A percentile compares a stretch with the other conserved stretches of the same genome.
Evolutionary conservation across 2,888 invertebrate species (phyloP).

Genomic region (Venusia cambrica): DNA sequence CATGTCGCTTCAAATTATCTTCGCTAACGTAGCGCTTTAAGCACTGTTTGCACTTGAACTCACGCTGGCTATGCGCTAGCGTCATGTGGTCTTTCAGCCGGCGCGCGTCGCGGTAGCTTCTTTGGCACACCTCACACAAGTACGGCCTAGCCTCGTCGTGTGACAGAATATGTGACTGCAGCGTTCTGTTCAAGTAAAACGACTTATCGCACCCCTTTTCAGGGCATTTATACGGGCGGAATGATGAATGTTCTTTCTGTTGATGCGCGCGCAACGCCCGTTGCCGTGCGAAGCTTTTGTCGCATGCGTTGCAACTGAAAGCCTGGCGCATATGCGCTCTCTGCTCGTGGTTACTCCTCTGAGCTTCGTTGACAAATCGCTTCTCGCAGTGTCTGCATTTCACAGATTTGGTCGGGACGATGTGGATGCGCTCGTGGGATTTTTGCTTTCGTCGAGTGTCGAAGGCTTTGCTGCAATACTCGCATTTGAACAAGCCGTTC

Average conservation of each 20-base stretch:
- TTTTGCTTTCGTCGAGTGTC: constrained; percentile 47
- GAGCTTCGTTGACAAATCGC: constrained; percentile 33
- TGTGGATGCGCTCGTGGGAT: constrained; percentile 52
- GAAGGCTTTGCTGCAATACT: constrained; percentile 7
- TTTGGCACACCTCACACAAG: background rate
- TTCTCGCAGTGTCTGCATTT: constrained; percentile 62
- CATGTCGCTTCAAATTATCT: constrained; percentile 6
- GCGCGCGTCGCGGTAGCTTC: background rate
- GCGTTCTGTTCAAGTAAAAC: background rate
- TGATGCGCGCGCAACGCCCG: background rate
- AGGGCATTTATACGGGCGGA: constrained; percentile 5
- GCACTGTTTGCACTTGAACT: constrained; percentile 2
- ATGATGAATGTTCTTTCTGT: background rate
- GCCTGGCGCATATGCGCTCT: constrained; percentile 17
- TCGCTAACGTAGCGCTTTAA: background rate
- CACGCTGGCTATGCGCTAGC: background rate
- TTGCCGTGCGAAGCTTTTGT: background rate
- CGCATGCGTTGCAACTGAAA: background rate
- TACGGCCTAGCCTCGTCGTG: background rate
- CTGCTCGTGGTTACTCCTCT: constrained; percentile 18
- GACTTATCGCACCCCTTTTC: background rate
- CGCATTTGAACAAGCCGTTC: constrained; percentile 28
- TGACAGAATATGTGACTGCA: background rate
- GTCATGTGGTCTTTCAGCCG: constrained; percentile 1
- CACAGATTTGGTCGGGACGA: constrained; percentile 29